Evolutionary conservation across 2,888 invertebrate genomes (phyloP), one percentile per base, ranked within the genome.

Genomic region (Acanthosepion esculentum): DNA sequence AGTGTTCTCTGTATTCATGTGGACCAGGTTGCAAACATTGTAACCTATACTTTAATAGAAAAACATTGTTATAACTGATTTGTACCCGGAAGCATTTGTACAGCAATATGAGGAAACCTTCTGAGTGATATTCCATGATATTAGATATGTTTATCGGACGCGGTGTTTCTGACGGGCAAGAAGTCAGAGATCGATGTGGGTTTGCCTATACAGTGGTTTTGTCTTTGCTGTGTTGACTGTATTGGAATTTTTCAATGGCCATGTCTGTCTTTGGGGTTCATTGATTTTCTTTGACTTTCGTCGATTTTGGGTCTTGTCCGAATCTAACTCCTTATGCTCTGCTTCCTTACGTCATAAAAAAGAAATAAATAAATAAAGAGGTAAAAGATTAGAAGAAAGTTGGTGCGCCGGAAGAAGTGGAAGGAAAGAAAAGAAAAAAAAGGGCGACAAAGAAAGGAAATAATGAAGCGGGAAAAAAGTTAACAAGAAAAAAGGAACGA

Each of bases 401-500:
- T 33, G n/a, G 5, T 18, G 20, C 15, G 3, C 5, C 0, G 33
- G n/a, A n/a, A 78, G n/a, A n/a, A 78, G n/a, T 7, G 1, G 12
- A 59, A 23, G 59, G 26, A 59, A 23, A 20, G 23, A 33, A n/a
- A 4, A 0, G 15, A n/a, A n/a, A 10, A 78, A 78, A 15, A n/a
- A n/a, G n/a, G 8, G n/a, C 1, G n/a, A 12, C 0, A 8, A n/a
- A n/a, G n/a, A 1, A n/a, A 10, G 18, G 26, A 64, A 50, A 4
- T 50, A 15, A 15, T 50, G 5, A 50, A 15, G 50, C 10, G 50
- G n/a, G 78, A 6, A 78, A n/a, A 78, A 7, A 0, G 10, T n/a
- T 8, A n/a, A 0, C 4, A n/a, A 0, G 8, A 78, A n/a, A 78
- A 18, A 4, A 55, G 4, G 4, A 55, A 4, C 1, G 0, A 18